Percentiles rank a stretch among this genome's conserved stretches.
Evolutionary conservation across 2,888 invertebrate species (phyloP).

Genomic region (Meiosimyza decipiens): DNA sequence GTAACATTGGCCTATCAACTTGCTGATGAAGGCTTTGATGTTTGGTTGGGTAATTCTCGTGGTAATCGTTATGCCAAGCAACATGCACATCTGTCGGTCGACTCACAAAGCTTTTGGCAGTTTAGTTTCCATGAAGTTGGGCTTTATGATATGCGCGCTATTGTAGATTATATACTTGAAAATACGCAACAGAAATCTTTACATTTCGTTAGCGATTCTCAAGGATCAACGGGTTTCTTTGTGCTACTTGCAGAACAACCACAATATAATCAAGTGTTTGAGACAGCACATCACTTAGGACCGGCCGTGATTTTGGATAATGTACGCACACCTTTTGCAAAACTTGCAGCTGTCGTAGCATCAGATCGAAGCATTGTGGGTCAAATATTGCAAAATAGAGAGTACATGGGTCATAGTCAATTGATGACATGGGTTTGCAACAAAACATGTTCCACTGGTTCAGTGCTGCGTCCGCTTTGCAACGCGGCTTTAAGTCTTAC

Average conservation of each 20-base stretch:
- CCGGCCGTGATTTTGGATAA: slow-evolving; percentile 71
- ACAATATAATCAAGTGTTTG: slow-evolving; percentile 73
- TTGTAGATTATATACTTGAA: too few relatives aligned
- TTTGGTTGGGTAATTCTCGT: too few relatives aligned
- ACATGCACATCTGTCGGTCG: too few relatives aligned
- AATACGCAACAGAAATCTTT: slow-evolving; percentile 1
- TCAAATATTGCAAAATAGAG: slow-evolving; percentile 68
- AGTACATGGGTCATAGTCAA: slow-evolving; percentile 68
- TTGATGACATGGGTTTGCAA: slow-evolving; percentile 39
- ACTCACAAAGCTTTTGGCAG: too few relatives aligned
- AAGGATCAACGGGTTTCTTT: slow-evolving; percentile 83
- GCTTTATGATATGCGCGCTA: too few relatives aligned
- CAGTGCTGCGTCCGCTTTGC: slow-evolving; percentile 37
- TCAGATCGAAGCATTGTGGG: slow-evolving; percentile 39
- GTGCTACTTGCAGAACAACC: slow-evolving; percentile 73
- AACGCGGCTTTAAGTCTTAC: slow-evolving; percentile 66
- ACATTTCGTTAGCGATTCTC: slow-evolving; percentile 87
- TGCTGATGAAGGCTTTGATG: too few relatives aligned
- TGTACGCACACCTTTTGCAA: slow-evolving; percentile 53
- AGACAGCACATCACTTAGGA: slow-evolving; percentile 74
- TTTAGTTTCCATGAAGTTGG: too few relatives aligned
- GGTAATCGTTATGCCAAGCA: too few relatives aligned
- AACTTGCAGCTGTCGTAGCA: slow-evolving; percentile 60
- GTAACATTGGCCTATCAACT: too few relatives aligned
- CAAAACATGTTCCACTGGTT: slow-evolving; percentile 70